Conservation (phyloP, 2,888 invertebrate species). For the Phortica magna region DNA sequence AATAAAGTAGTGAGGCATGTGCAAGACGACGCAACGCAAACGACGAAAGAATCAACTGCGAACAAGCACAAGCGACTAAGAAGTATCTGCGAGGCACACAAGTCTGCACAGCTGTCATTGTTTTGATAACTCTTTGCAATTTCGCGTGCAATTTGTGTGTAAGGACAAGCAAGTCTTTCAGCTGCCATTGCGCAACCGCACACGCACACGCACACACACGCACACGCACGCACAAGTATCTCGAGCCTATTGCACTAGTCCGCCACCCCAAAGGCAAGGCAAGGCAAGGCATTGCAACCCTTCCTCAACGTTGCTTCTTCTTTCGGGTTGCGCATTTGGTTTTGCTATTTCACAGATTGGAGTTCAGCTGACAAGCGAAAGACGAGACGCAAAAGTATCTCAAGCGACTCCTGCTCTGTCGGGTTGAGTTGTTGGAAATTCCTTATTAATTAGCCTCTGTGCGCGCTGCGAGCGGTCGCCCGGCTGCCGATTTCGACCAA, state of each 20-base stretch:
- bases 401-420: background rate
- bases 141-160: slow-evolving; percentile 26
- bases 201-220: slow-evolving; percentile 29
- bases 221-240: slow-evolving; percentile 39
- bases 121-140: slow-evolving; percentile 65
- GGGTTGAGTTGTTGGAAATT: slow-evolving; percentile 26
- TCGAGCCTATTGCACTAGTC: background rate
- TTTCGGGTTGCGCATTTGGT: slow-evolving; percentile 22
- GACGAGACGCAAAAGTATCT: background rate
- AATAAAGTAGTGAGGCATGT: background rate
- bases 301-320: slow-evolving; percentile 6
- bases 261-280: background rate
- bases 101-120: slow-evolving; percentile 63
- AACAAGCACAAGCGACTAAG: background rate
- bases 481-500: background rate
- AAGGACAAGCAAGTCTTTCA: background rate
- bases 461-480: slow-evolving; percentile 23
- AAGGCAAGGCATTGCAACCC: slow-evolving; percentile 13
- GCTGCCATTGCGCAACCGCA: background rate
- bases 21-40: background rate
- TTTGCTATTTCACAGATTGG: background rate
- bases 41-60: background rate
- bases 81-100: background rate
- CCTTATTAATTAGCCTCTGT: slow-evolving; percentile 36
- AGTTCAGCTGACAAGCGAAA: background rate